Evolutionary conservation across 2,888 invertebrate species (phyloP), one percentile per base, ranked within the genome.

Genomic region (Crossocerus cetratus): DNA sequence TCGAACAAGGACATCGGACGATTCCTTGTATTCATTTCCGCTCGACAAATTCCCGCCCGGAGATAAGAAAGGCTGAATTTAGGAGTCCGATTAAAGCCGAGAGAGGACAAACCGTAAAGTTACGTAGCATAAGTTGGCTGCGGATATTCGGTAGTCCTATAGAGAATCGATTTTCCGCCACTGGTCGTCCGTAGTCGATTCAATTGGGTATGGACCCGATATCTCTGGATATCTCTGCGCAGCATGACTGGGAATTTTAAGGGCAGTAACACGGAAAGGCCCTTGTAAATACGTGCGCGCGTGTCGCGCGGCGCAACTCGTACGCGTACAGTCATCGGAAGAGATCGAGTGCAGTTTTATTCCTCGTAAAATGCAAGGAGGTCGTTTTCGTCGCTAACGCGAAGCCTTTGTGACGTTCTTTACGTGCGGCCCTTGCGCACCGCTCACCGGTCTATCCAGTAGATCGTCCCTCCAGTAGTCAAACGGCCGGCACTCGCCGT

Each of bases 171-270:
- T 32, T 32, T 32, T 32, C 32, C 8, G 11, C 5, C 8, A 32
- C 11, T 32, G 32, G 68, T 60, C 61, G 61, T 70, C 79, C 80
- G 80, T 80, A 69, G 78, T 77, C 69, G 71, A 67, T 78, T 77
- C 83, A 83, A 85, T 83, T 83, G 81, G 83, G 81, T 83, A 77
- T 80, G 72, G 69, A 75, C 72, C 65, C 73, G 75, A 65, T 68
- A 65, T 68, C 63, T 56, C 59, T 57, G 55, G 57, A 20, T 76
- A 69, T 66, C 72, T 65, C 65, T 56, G 61, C 66, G 13, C 55
- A 62, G 61, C 20, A 70, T 75, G 65, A 58, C 69, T 49, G 72
- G 63, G 21, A 73, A 78, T 77, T 77, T 69, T 78, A 73, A 84
- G 72, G 75, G 64, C 68, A 71, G 72, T 68, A 65, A 58, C 57